Base-by-base conservation (phyloP, 2,113 vertebrate species). In the Thinocorus orbignyianus region DNA sequence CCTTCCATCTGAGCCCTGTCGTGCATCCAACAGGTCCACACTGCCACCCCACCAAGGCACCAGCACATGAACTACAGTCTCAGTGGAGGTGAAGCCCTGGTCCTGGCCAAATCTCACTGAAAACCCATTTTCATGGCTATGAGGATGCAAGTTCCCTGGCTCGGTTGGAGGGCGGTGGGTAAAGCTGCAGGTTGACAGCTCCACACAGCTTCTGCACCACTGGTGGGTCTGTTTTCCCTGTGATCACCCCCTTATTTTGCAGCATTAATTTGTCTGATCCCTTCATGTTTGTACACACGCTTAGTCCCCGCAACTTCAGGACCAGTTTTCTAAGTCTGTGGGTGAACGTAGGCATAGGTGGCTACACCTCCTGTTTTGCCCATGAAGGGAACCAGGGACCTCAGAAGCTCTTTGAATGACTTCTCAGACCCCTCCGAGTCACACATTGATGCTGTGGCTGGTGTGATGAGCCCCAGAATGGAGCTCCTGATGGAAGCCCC, bases 151-250 rank as follows among this genome's bases (percentile, higher is more conserved):
- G 1, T 10, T 6, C 26, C 11, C 10, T 17, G 13, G 31, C 58
- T 11, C 69, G 30, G 54, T 0, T 0, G 8, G 8, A 8, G 11
- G 48, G 31, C 1, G 10, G 23, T 4, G 0, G 0, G 33, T 15
- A 6, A 19, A 18, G 60, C 24, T 5, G 37, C 42, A 7, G 15
- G 1, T 0, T 0, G 2, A 4, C 1, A 2, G 54, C 22, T 1
- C 6, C 86, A 14, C 2, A 6, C 41, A 37, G 41, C 25, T 16
- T 71, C 71, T 46, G 57, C 12, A 20, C 66, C 10, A 17, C 66
- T 37, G 52, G 6, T 0, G 2, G 42, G 28, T 1, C 1, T 2
- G 35, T 0, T 41, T 15, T 17, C 42, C 3, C 65, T n/a, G 18
- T 2, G 18, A 16, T 22, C 52, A 7, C 33, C 20, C 46, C 1